A percentile compares a stretch with the other conserved stretches of the same genome.
Evolutionary conservation across 2,888 invertebrate genomes (phyloP).

Genomic region (Pseudeuparius sepicola): DNA sequence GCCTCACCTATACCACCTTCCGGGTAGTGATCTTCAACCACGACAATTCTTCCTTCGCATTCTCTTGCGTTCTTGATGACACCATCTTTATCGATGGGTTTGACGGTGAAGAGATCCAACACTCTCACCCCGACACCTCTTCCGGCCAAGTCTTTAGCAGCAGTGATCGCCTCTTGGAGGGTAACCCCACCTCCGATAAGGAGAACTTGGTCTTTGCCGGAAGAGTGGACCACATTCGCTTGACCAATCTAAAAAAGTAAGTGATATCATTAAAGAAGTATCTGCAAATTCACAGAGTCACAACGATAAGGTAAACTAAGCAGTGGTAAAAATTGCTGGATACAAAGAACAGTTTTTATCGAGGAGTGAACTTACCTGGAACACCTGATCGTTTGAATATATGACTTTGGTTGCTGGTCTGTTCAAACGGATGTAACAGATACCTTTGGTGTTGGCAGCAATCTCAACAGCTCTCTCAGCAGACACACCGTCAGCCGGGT

Average conservation of each 20-base stretch:
- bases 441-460: constrained; percentile 85
- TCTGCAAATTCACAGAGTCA: too few relatives aligned
- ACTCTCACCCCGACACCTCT: constrained; percentile 63
- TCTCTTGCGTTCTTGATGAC: constrained; percentile 63
- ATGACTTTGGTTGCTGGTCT: constrained; percentile 81
- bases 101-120: constrained; percentile 88
- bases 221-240: constrained; percentile 65
- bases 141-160: constrained; percentile 60
- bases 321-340: too few relatives aligned
- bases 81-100: constrained; percentile 75
- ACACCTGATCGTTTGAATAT: constrained; percentile 72
- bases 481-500: constrained; percentile 85
- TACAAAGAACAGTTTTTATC: too few relatives aligned
- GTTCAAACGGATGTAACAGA: constrained; percentile 88
- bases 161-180: constrained; percentile 74
- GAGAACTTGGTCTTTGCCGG: constrained; percentile 63
- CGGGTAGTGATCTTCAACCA: constrained; percentile 93
- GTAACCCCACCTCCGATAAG: constrained; percentile 88
- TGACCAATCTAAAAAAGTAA: constrained; percentile 48
- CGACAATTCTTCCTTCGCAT: constrained; percentile 68
- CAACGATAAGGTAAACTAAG: too few relatives aligned
- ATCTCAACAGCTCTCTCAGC: constrained; percentile 89
- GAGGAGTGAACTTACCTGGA: constrained; percentile 56
- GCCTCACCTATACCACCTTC: constrained; percentile 94
- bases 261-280: too few relatives aligned